Evolutionary conservation across 2,113 vertebrate genomes (phyloP), one percentile per base, ranked within the genome.

Genomic region (Lanius ludovicianus): DNA sequence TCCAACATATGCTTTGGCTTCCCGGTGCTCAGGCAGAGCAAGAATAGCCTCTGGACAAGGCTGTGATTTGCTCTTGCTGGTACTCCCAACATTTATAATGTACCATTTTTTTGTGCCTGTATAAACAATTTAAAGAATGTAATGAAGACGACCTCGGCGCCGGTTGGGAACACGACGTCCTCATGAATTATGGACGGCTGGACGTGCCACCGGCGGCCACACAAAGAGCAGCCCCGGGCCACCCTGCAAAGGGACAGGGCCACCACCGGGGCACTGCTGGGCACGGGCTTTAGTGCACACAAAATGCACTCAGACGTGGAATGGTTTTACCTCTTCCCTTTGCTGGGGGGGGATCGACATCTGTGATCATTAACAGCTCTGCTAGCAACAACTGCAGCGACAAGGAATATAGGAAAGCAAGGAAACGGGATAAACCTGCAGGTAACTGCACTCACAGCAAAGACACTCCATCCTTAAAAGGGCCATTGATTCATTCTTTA

Each of bases 1-100:
- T 99, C 98, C 98, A 99, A 98, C 99, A 99, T 99, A 99, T 99
- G 99, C 98, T 99, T 97, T 98, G 96, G 98, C 98, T 99, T 99
- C 97, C 98, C 92, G 97, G 98, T 98, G 99, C 98, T 97, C 98
- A 97, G 98, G 98, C 95, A 94, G 98, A 98, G 98, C 98, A 98
- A 95, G 94, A 96, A 98, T 98, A 97, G 98, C 99, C 99, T 57
- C 97, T 97, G 98, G 99, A 98, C 94, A 98, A 97, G 97, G 94
- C 97, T 96, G 96, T 80, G 98, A 98, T 98, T 95, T 97, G 98
- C 98, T 97, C 23, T 75, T 85, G 95, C 98, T 98, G 97, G 96
- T 97, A 91, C 97, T 96, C 47, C 94, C 93, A 98, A 87, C 95
- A 14, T 96, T 81, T 65, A 80, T 73, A 85, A 91, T 96, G 92